These are phyloP conservation scores for Mesembrinibis cayennensis DNA, from an alignment of 2,113 vertebrate species.

Conservation along the genomic window DNA sequence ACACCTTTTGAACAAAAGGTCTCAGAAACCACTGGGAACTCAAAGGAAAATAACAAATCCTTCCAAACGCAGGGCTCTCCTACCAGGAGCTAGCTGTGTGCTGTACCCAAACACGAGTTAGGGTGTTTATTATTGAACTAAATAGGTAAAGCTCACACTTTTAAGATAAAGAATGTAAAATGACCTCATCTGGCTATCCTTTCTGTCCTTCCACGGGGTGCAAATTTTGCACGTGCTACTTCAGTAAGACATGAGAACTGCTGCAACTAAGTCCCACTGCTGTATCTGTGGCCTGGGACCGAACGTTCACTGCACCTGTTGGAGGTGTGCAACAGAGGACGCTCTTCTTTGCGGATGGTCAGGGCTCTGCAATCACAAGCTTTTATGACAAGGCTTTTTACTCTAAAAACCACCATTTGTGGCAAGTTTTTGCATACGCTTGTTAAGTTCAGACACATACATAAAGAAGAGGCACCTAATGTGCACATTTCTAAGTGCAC, in stretches of 20 bases:
- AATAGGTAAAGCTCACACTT: background rate
- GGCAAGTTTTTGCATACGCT: background rate
- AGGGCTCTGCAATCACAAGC: background rate
- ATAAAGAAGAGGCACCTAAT: background rate
- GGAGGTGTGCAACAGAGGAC: background rate
- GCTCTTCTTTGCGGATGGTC: background rate
- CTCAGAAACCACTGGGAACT: background rate
- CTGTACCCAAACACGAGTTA: background rate
- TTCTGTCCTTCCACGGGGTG: background rate
- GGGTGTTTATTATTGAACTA: background rate
- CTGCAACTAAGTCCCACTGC: background rate
- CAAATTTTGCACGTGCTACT: background rate
- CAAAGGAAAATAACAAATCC: background rate
- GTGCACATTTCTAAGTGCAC: background rate
- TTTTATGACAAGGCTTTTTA: background rate
- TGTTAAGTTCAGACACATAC: background rate
- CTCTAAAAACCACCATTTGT: background rate
- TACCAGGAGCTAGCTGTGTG: background rate
- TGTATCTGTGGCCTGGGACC: background rate
- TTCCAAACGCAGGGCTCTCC: background rate
- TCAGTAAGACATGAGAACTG: background rate
- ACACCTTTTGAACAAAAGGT: background rate
- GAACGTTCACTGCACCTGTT: background rate
- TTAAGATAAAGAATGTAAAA: background rate
- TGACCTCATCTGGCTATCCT: background rate